Evolutionary conservation across 1,140 invertebrate genomes (phyloP), one percentile per base, ranked within the genome.

Genomic region (Danaus melanippus): DNA sequence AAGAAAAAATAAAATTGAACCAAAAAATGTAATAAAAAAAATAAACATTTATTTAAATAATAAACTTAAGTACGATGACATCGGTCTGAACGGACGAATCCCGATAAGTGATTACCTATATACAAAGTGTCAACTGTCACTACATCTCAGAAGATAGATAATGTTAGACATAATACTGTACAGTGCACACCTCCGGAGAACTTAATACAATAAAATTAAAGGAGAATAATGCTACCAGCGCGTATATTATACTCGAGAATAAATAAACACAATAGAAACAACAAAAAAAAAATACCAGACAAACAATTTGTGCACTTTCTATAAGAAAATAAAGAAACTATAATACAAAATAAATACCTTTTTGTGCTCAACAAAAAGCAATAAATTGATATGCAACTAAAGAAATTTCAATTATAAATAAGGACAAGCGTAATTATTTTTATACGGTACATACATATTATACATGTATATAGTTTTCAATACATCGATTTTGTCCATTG

Each of bases 11-110:
- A 45, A 50, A 53, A 53, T 49, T 41, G 40, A 61, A 64, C 64
- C 41, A 53, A 66, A 64, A 58, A 46, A 60, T 63, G 60, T 48
- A 32, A 58, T 47, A 52, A 58, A 32, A 11, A 57, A 60, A 64
- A 59, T 62, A 63, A 58, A 61, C 45, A 51, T 69, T 69, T 66
- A 69, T 69, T 69, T 60, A 50, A 45, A 57, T 58, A 57, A 43
- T 49, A 61, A 62, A 60, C 53, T 53, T 64, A 69, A 64, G 61
- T 65, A 68, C 66, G 53, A 58, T 52, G 17, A 46, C 43, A 42
- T 52, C 49, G 41, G 21, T 9, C 47, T 7, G 1, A 8, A 49
- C 8, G 21, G 5, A 11, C 12, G n/a, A 10, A 12, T 12, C 9
- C 9, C 41, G 7, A 40, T 32, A 15, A 15, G 12, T 39, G 21